Evolutionary conservation across 2,888 invertebrate species (phyloP).

Genomic region (Epinotia bilunana): DNA sequence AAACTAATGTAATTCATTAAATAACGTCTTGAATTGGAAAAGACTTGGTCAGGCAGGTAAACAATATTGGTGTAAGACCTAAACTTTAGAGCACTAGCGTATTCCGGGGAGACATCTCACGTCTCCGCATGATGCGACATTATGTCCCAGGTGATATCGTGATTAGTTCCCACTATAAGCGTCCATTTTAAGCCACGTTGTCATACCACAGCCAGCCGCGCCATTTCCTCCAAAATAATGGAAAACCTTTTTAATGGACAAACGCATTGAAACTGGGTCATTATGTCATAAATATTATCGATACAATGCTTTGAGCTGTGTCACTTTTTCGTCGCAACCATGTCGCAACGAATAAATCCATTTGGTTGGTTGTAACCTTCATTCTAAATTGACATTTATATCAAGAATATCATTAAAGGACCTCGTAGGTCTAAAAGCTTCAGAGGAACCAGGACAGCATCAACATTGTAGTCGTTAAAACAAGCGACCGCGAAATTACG

Average conservation of each 20-base stretch:
- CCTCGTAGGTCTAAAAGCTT: background rate
- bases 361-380: background rate
- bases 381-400: background rate
- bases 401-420: background rate
- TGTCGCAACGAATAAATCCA: too few relatives aligned
- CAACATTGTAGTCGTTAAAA: slow-evolving; percentile 25
- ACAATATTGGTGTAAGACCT: background rate
- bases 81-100: too few relatives aligned
- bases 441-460: background rate
- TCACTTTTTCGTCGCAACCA: slow-evolving; percentile 11
- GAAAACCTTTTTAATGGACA: slow-evolving; percentile 3
- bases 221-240: slow-evolving; percentile 5
- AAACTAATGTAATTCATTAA: background rate
- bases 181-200: slow-evolving; percentile 3
- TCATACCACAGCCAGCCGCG: background rate
- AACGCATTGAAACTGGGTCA: background rate
- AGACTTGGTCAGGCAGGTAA: background rate
- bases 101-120: background rate
- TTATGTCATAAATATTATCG: background rate
- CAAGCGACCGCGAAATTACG: slow-evolving; percentile 35
- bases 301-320: background rate
- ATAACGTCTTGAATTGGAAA: background rate
- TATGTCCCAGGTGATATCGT: slow-evolving; percentile 11
- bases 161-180: background rate
- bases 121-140: background rate